These are phyloP conservation scores for Rotaria magnacalcarata DNA, from an alignment of 2,888 invertebrate genomes.

Conservation along the genomic window DNA sequence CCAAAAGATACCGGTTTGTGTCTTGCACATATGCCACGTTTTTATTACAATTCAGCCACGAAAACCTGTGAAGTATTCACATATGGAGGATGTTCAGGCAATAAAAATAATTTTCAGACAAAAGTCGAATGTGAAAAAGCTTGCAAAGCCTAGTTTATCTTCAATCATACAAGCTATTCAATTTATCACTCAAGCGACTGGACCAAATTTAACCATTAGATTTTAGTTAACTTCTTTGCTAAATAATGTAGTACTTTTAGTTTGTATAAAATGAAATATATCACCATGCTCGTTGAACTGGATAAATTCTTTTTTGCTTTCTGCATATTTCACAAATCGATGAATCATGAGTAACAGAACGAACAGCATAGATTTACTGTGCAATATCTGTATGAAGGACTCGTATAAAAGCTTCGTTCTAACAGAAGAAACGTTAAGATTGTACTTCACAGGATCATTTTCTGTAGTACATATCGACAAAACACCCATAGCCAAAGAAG, in stretches of 20 bases:
- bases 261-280: too few species aligned
- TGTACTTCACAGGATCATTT: constrained; percentile 31
- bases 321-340: background rate
- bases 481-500: constrained; percentile 38
- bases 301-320: background rate
- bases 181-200: too few species aligned
- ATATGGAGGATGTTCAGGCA: constrained; percentile 47
- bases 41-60: background rate
- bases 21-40: background rate
- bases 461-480: constrained; percentile 36
- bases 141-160: constrained; percentile 27
- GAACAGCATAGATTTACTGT: background rate
- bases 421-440: background rate
- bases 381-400: background rate
- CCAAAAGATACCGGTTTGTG: background rate
- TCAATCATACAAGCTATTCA: too few species aligned
- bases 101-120: constrained; percentile 47
- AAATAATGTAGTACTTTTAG: too few species aligned
- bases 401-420: background rate
- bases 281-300: too few species aligned
- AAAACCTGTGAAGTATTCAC: background rate
- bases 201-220: too few species aligned
- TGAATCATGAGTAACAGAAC: background rate
- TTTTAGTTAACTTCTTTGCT: background rate
- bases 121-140: constrained; percentile 45